Evolutionary conservation across 2,888 invertebrate species (phyloP), one percentile per base, ranked within the genome.

Genomic region (Escarpia spicata): DNA sequence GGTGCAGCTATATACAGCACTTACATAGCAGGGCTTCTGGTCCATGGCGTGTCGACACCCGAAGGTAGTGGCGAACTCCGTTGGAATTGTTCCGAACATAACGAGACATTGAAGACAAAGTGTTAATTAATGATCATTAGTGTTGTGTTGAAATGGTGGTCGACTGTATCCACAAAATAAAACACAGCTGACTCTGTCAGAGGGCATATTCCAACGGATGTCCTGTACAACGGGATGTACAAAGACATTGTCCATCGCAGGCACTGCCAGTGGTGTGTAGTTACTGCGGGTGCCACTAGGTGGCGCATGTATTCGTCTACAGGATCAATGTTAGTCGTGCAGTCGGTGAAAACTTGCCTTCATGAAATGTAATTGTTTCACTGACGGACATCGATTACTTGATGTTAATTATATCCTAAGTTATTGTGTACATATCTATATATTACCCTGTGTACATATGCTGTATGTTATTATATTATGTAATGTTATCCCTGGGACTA

Each of bases 391-490:
- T 75, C 26, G 75, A 75, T 75, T 26, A 75, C 75, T 75, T 75
- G 75, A 75, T 75, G 75, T 75, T 75, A 75, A 75, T 75, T 75
- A 75, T 75, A 75, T 75, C 75, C 52, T 75, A 75, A 75, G 75
- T 75, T 75, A 75, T 75, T 75, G 75, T 75, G 75, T 75, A 75
- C 75, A 75, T 75, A 75, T 75, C 75, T 75, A 75, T 75, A 75
- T 75, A 75, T 75, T 75, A 75, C 75, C 15, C 15, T 52, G 52
- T 75, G 75, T 75, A 75, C 75, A 75, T 75, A 75, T 2, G 75
- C 75, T 75, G 75, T 75, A 26, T 75, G 75, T 75, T 75, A 75
- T 75, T 75, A 26, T 75, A 75, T 75, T 75, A 26, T 75, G 75
- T 75, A n/a, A 19, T 75, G 75, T 75, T 75, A 75, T 75, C 75